Conservation (phyloP, 2,797 vertebrate genomes). For the Podarcis lilfordi region DNA sequence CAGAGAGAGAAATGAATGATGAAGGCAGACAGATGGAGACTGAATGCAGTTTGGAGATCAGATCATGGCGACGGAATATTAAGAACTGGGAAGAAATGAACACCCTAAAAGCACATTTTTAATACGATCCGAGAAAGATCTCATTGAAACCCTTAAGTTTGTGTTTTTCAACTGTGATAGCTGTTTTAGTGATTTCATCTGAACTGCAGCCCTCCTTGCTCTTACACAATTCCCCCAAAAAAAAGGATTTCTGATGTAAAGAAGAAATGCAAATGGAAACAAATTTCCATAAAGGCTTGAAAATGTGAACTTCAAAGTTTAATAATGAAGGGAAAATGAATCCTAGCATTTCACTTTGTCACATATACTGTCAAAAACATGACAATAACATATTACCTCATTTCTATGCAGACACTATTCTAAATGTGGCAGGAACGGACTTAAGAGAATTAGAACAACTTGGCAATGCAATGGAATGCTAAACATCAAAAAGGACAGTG, state of each 20-base stretch:
- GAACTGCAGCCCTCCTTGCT: constrained; percentile 4
- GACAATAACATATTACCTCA: constrained; percentile 56
- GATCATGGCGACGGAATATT: not conserved
- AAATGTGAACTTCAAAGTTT: constrained; percentile 50
- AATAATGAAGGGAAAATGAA: constrained; percentile 62
- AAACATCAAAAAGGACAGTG: not conserved
- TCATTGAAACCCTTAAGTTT: not conserved
- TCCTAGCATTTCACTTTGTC: constrained; percentile 59
- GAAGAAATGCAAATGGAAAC: constrained; percentile 55
- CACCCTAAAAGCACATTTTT: not conserved
- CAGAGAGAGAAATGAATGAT: not conserved
- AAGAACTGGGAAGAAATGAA: not conserved
- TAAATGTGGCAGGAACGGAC: constrained; percentile 47
- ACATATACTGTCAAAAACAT: constrained; percentile 50
- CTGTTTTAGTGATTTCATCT: constrained; percentile 27
- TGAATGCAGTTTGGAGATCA: not conserved
- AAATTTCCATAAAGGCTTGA: constrained; percentile 46
- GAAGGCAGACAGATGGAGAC: not conserved
- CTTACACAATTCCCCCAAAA: constrained; percentile 4
- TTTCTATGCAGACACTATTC: constrained; percentile 52
- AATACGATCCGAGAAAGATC: not conserved
- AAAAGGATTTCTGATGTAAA: constrained; percentile 5
- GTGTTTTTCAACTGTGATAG: constrained; percentile 4
- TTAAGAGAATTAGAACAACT: constrained; percentile 32
- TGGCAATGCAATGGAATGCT: constrained; percentile 41